Evolutionary conservation across 1,140 invertebrate species (phyloP), one percentile per base, ranked within the genome.

Genomic region (Neuroterus valhalla): DNA sequence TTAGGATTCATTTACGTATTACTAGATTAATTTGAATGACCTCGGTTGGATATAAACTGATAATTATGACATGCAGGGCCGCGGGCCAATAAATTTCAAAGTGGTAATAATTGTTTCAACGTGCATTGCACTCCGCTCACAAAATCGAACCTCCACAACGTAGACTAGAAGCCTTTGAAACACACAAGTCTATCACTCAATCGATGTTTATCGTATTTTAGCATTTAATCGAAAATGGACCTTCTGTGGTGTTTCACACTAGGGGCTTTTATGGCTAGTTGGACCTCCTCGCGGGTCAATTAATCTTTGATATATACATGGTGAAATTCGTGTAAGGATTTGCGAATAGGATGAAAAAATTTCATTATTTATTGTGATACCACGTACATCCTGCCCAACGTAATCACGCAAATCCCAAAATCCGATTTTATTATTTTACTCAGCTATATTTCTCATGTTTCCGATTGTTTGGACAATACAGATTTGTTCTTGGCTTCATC

Each of bases 121-220:
- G 23, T 31, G 48, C 48, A 10, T 50, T 17, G 50, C 50, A 21
- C 21, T 52, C 10, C 21, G 12, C 21, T 23, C 17, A 14, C 8
- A 26, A 26, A 62, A 62, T 62, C n/a, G 23, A 31, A 62, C 15
- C 26, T 62, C 15, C 23, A 62, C 11, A 26, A 15, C 12, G 21
- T 62, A 23, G 12, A 55, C 52, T 55, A 62, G 31, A 31, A 31
- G n/a, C 55, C 23, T 62, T 62, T 62, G 31, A 62, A 62, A 62
- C 23, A 62, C 55, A 62, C 55, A 62, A n/a, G 55, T 26, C 55
- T 31, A 62, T 62, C 55, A 62, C 55, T 62, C 31, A 62, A 62
- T 62, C 26, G 31, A 62, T 23, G 21, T 62, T 62, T 62, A 62
- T 62, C 55, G 55, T 31, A 62, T 62, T 62, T 62, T 62, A 62